Conservation (phyloP, 2,888 invertebrate genomes). For the Cremastinae sp. region DNA sequence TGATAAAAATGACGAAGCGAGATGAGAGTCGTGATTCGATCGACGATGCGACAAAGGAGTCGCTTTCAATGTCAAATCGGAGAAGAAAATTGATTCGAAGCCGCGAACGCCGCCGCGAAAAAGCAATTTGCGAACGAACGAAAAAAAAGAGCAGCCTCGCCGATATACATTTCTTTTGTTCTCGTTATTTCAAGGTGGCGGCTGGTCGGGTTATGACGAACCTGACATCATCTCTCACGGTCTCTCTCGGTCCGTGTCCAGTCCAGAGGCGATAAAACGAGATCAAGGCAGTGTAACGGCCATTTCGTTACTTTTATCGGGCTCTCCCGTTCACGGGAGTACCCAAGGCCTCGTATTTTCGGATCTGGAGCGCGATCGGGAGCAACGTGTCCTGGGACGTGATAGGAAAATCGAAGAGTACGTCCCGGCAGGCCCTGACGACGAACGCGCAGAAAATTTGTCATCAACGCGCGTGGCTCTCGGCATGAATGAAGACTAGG, state of each 20-base stretch:
- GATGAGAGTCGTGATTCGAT: no score
- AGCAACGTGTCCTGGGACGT: not conserved
- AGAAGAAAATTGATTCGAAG: no score
- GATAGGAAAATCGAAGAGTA: no score
- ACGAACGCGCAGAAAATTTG: no score
- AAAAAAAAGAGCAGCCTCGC: not conserved
- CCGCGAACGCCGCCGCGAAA: no score
- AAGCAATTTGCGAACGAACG: not conserved
- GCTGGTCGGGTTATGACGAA: conserved; percentile 41
- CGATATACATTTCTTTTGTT: conserved; percentile 48
- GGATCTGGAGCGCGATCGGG: conserved; percentile 5
- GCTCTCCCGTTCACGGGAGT: conserved; percentile 14
- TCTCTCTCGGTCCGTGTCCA: conserved; percentile 33
- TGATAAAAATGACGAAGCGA: no score
- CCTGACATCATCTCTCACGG: conserved; percentile 56
- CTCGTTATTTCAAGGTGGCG: conserved; percentile 42
- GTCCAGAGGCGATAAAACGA: conserved; percentile 60
- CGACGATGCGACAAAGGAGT: no score
- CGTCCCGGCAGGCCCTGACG: no score
- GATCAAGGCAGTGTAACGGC: conserved; percentile 58
- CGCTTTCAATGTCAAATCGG: no score
- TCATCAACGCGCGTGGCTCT: no score
- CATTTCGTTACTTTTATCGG: conserved; percentile 61
- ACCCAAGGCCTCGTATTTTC: conserved; percentile 43
- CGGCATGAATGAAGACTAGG: no score